phyloP scores from a whole-genome alignment of 2,888 invertebrate genomes.

The Leptinotarsa rubiginosa region DNA sequence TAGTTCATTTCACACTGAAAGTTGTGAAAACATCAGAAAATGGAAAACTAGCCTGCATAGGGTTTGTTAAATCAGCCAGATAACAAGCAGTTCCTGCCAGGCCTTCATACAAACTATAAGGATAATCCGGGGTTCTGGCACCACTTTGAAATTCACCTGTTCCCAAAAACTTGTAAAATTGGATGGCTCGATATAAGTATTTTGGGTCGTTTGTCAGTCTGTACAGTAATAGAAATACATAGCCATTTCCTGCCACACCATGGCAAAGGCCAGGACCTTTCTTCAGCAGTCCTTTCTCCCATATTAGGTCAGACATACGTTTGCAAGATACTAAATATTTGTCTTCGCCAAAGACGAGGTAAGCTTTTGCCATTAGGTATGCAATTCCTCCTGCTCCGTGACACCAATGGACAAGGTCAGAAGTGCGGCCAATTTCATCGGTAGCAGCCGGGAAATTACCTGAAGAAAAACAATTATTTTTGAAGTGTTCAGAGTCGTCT shows the following conservation, averaged over 20 bases:
- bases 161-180: conserved; percentile 82
- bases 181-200: conserved; percentile 79
- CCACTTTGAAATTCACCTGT: conserved; percentile 74
- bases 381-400: conserved; percentile 86
- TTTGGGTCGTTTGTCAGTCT: conserved; percentile 78
- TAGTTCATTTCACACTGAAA: neutral
- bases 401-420: conserved; percentile 90
- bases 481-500: no score
- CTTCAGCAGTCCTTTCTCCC: conserved; percentile 83
- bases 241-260: conserved; percentile 86
- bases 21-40: conserved; percentile 78
- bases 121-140: conserved; percentile 82
- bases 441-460: conserved; percentile 70
- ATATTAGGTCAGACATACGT: conserved; percentile 80
- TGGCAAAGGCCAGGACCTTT: conserved; percentile 94
- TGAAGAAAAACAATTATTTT: conserved; percentile 17
- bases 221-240: conserved; percentile 81
- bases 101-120: conserved; percentile 88
- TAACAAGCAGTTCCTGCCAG: conserved; percentile 88
- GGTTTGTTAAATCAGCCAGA: conserved; percentile 79
- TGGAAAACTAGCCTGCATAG: conserved; percentile 82
- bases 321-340: conserved; percentile 78
- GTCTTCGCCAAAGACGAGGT: conserved; percentile 77
- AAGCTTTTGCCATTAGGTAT: conserved; percentile 86
- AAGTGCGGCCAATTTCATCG: conserved; percentile 74